Percentiles rank a stretch among this genome's conserved stretches.
Conservation (phyloP, 2,113 vertebrate species). For the Hippocampus abdominalis region DNA sequence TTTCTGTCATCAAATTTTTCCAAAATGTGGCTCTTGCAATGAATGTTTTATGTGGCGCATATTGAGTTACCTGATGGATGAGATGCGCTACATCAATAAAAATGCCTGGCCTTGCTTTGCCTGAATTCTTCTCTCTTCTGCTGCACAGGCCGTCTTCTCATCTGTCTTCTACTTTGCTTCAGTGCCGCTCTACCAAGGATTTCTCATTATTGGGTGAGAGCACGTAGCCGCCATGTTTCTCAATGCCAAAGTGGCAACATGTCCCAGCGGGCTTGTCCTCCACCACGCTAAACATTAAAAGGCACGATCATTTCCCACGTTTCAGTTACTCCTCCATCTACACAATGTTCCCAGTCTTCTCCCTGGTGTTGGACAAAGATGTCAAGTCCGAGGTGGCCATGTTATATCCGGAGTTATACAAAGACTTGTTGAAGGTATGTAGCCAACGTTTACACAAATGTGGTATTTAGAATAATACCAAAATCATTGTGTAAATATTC, state of each 20-base stretch:
- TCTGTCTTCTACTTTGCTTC: constrained; percentile 97
- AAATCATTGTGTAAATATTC: background rate
- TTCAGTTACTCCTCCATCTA: constrained; percentile 92
- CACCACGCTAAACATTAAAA: background rate
- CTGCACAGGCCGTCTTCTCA: constrained; percentile 87
- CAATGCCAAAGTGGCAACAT: background rate
- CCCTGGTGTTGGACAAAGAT: constrained; percentile 95
- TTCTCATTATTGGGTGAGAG: constrained; percentile 94
- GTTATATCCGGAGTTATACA: constrained; percentile 96
- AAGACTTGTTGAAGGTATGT: constrained; percentile 92
- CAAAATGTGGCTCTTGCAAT: too few species aligned
- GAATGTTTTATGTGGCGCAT: too few species aligned
- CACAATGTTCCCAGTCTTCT: constrained; percentile 98
- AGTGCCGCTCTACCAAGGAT: constrained; percentile 95
- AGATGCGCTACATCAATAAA: too few species aligned
- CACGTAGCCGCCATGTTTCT: background rate
- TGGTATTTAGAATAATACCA: too few species aligned
- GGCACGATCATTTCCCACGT: background rate
- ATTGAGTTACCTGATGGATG: too few species aligned
- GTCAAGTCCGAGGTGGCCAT: constrained; percentile 97
- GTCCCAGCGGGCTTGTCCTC: background rate
- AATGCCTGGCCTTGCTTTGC: too few species aligned
- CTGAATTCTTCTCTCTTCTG: background rate
- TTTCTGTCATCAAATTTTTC: too few species aligned
- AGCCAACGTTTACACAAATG: background rate